Evolutionary conservation across 1,140 invertebrate species (phyloP), one percentile per base, ranked within the genome.

Genomic region (Diorhabda carinulata): DNA sequence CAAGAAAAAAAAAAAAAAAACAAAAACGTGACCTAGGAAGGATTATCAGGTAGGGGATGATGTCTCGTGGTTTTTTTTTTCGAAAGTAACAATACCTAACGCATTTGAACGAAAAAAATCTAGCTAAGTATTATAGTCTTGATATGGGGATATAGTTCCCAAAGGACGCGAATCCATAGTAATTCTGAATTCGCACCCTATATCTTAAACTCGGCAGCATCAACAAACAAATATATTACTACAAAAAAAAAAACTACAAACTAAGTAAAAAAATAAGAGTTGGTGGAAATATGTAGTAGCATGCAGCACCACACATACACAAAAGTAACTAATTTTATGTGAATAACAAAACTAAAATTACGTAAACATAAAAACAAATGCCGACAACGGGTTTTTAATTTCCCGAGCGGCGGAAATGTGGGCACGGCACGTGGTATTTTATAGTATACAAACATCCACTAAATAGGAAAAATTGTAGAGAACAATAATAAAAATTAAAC

Each of bases 141-240:
- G 70, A 71, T 61, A n/a, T 25, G 25, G 71, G 57, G 61, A 10
- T 61, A 68, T 40, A 57, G 9, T 57, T 10, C 43, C 45, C 41
- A 7, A 25, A 64, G 67, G 67, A 68, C 40, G 40, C 60, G 60
- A 47, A 52, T 10, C 62, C 57, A 43, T 9, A n/a, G 43, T 61
- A 43, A 7, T 63, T 56, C 9, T 45, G 61, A 44, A 8, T 68
- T 65, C 57, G 73, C 61, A 73, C 62, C 68, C 73, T 71, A 71
- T 80, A 81, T 81, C 80, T 81, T 81, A 81, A 78, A 80, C 78
- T 80, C 76, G 80, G 80, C 80, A 81, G 80, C 80, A 80, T 80
- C 77, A 81, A 80, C 78, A 80, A 80, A 77, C 74, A 80, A 78
- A 78, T 77, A 80, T 79, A 80, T 78, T 68, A 72, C 72, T 74